phyloP scores from a whole-genome alignment of 1,140 invertebrate species.

The Calephelis nemesis region DNA sequence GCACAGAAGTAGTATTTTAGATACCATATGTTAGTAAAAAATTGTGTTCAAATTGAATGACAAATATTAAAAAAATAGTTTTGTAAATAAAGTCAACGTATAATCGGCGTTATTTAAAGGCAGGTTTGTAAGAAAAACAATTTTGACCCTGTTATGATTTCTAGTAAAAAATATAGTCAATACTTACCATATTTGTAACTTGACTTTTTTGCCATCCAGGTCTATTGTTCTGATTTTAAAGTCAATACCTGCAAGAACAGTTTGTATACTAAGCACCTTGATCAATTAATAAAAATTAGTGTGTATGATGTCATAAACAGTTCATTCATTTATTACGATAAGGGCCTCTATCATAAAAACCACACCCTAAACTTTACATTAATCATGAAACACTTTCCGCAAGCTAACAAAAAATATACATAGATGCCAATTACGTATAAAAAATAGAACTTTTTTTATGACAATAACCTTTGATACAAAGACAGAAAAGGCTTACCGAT shows the following conservation, averaged over 20 bases:
- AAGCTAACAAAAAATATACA: conserved; percentile 64
- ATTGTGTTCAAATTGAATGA: too few species aligned
- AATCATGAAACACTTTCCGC: conserved; percentile 39
- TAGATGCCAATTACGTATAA: conserved; percentile 65
- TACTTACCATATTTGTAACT: conserved; percentile 97
- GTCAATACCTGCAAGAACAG: conserved; percentile 92
- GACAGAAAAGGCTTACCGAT: conserved; percentile 87
- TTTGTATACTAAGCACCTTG: conserved; percentile 44
- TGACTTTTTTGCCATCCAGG: conserved; percentile 98
- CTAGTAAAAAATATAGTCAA: too few species aligned
- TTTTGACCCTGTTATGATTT: too few species aligned
- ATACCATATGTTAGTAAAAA: too few species aligned
- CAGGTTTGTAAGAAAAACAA: too few species aligned
- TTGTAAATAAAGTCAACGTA: too few species aligned
- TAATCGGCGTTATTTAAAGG: too few species aligned
- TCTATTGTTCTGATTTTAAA: conserved; percentile 99
- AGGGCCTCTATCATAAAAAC: conserved; percentile 53
- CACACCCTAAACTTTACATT: conserved; percentile 53
- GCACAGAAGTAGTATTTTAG: too few species aligned
- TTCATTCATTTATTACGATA: conserved; percentile 64
- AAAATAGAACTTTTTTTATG: conserved; percentile 67
- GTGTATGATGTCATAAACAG: conserved; percentile 73
- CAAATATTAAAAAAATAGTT: too few species aligned
- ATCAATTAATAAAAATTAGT: conserved; percentile 72
- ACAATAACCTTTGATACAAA: conserved; percentile 75